Conservation (phyloP, 1,140 invertebrate species). For the Drosophila ogumai region DNA sequence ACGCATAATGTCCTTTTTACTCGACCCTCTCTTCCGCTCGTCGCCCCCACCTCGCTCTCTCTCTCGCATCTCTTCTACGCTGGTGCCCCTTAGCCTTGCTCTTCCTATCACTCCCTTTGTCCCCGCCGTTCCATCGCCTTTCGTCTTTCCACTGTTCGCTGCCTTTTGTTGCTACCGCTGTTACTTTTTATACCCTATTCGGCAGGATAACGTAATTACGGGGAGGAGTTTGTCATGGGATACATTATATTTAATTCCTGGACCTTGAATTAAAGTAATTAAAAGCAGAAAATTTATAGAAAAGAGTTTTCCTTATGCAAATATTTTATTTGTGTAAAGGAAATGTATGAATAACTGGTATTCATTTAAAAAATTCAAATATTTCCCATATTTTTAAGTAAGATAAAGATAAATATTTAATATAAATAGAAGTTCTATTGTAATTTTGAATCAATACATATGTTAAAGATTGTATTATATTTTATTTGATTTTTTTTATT, state of each 20-base stretch:
- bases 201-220: neutral
- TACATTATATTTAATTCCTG: too few species aligned
- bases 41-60: neutral
- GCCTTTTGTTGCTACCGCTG: conserved; percentile 34
- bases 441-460: too few species aligned
- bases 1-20: conserved; percentile 83
- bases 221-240: neutral
- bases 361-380: too few species aligned
- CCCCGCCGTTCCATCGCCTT: conserved; percentile 22
- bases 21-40: conserved; percentile 32
- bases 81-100: conserved; percentile 31
- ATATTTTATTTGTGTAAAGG: too few species aligned
- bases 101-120: conserved; percentile 23
- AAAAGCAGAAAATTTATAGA: neutral
- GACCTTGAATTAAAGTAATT: neutral
- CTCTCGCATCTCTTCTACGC: conserved; percentile 5
- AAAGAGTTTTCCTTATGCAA: too few species aligned
- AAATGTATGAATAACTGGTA: too few species aligned
- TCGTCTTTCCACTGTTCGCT: conserved; percentile 27
- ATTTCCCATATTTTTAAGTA: too few species aligned
- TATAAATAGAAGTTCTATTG: too few species aligned
- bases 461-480: too few species aligned
- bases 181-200: conserved; percentile 22
- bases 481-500: too few species aligned
- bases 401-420: too few species aligned